Conservation (phyloP, 2,113 vertebrate genomes). For the Grammomys dolichurus region DNA sequence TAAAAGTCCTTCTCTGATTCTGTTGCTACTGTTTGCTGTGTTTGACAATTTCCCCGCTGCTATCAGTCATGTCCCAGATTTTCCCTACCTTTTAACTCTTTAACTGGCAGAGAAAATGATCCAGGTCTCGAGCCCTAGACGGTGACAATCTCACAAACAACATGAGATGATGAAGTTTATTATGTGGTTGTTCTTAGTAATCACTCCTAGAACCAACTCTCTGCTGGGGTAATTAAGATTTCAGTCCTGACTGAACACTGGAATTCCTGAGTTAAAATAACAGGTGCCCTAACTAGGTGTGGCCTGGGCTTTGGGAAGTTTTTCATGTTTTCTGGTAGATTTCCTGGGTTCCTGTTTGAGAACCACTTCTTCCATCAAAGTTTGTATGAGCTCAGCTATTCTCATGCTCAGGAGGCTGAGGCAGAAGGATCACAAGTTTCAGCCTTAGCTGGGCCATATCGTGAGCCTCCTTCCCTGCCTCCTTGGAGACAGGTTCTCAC, state of each 20-base stretch:
- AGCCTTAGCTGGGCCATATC: too few relatives aligned
- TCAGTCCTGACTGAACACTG: background rate
- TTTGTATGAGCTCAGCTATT: background rate
- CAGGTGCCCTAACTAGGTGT: fast-evolving
- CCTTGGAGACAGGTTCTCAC: background rate
- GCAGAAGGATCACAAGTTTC: background rate
- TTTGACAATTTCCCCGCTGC: background rate
- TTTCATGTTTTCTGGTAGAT: background rate
- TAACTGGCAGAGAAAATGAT: background rate
- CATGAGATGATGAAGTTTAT: background rate
- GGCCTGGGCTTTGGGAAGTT: background rate
- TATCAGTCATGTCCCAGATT: too few relatives aligned
- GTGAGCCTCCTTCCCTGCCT: background rate
- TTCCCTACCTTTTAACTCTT: background rate
- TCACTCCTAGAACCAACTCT: background rate
- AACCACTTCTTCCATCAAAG: background rate
- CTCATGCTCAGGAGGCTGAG: background rate
- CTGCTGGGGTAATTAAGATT: background rate
- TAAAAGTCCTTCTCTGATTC: background rate
- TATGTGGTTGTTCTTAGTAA: background rate
- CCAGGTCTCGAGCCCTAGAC: background rate
- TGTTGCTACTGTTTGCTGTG: background rate
- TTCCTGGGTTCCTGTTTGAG: background rate
- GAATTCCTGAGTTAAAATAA: background rate
- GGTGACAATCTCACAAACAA: background rate